These are phyloP conservation scores for Scelioninae gen. 2 DNA, from an alignment of 2,888 invertebrate genomes.

Conservation along the genomic window DNA sequence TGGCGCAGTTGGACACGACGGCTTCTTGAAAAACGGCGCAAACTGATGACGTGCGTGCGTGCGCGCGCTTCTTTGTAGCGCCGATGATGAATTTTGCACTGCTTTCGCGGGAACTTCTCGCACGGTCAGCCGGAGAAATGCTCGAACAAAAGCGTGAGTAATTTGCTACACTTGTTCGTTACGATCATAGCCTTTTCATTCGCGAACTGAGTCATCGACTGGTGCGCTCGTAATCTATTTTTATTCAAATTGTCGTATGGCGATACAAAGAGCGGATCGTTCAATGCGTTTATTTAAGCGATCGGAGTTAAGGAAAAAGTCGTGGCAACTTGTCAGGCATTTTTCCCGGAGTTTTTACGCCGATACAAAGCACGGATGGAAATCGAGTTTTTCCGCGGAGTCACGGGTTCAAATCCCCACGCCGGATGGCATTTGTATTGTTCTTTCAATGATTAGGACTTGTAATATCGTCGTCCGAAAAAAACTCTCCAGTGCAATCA, in stretches of 20 bases:
- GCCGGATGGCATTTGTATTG: too few species aligned
- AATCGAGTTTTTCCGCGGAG: too few species aligned
- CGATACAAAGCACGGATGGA: too few species aligned
- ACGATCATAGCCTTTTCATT: constrained; percentile 19
- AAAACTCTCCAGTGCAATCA: too few species aligned
- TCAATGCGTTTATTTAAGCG: too few species aligned
- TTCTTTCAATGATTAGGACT: too few species aligned
- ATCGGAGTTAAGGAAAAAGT: too few species aligned
- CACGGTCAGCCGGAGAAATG: constrained; percentile 35
- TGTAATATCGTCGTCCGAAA: too few species aligned
- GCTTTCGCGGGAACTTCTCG: constrained; percentile 26
- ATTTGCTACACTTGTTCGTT: constrained; percentile 33
- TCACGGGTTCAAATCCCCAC: too few species aligned
- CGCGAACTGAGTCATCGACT: constrained; percentile 23
- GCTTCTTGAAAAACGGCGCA: constrained; percentile 24
- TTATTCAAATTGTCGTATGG: constrained; percentile 12
- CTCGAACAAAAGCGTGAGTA: constrained; percentile 45
- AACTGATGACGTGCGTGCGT: constrained; percentile 23
- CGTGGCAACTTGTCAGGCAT: too few species aligned
- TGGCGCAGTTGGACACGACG: background rate
- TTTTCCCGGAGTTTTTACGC: too few species aligned
- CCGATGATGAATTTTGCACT: constrained; percentile 13
- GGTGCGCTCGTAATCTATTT: constrained; percentile 7
- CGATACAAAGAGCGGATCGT: constrained; percentile 17
- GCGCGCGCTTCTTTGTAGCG: constrained; percentile 24